Evolutionary conservation across 1,140 invertebrate species (phyloP), one percentile per base, ranked within the genome.

Genomic region (Diabrotica virgifera): DNA sequence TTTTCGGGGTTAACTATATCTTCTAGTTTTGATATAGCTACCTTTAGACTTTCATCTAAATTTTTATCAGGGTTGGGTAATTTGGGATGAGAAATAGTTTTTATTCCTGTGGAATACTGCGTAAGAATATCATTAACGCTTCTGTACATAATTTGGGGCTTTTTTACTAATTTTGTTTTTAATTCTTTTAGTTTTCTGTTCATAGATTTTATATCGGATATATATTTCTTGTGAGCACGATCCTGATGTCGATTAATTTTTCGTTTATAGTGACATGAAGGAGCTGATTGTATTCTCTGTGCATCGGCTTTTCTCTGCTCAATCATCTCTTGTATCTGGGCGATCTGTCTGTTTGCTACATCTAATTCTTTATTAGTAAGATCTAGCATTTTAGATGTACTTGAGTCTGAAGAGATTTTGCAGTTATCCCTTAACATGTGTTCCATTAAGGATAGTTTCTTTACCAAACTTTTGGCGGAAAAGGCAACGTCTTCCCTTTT

Each of bases 81-180:
- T 35, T 65, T 50, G 12, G 66, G 70, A 35, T 68, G 58, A 53
- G 59, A 68, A 5, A 73, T n/a, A 9, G 62, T 35, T 35, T 73
- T 65, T 4, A 73, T 57, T 36, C 40, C n/a, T 46, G 65, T 64
- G 12, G 62, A 38, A 6, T 6, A 67, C 14, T 66, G 65, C 12
- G 65, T 70, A 12, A 61, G 67, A 37, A 35, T 59, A 54, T 71
- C 67, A 11, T 68, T 66, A 11, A 69, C 67, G 38, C 55, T 66
- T 40, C 63, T 70, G 38, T 72, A 73, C 7, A 55, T 52, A 52
- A 60, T 58, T 57, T 59, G 65, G 4, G 63, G 60, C 35, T 66
- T 59, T 38, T 57, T 73, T 6, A 70, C 70, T 53, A 72, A 72
- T 58, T 75, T 73, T 40, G 73, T 56, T 58, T 75, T 61, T 62